Evolutionary conservation across 2,113 vertebrate genomes (phyloP).

Genomic region (Oryzias javanicus): DNA sequence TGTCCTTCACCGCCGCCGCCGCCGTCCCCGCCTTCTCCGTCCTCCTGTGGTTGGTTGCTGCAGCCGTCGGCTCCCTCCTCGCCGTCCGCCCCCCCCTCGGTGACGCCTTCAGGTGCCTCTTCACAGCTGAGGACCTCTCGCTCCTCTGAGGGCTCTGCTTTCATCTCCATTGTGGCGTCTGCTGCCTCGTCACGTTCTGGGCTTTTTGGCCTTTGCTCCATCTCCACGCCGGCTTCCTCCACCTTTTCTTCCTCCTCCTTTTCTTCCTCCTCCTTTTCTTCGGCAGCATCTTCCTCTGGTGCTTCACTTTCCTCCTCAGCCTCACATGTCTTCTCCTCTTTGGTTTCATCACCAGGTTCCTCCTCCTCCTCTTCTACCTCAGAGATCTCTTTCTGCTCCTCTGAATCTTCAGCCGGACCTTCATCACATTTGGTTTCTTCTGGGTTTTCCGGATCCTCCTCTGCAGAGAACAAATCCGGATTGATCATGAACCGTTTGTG

Average conservation of each 20-base stretch:
- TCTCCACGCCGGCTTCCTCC: slow-evolving; percentile 17
- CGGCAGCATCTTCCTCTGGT: slow-evolving; percentile 24
- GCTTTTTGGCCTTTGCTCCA: slow-evolving; percentile 25
- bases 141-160: slow-evolving; percentile 49
- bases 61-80: slow-evolving; percentile 19
- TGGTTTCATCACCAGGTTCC: background rate
- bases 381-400: background rate
- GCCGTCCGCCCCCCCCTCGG: slow-evolving; percentile 27
- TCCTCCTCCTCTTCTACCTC: slow-evolving; percentile 20
- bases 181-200: slow-evolving; percentile 38
- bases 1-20: slow-evolving; percentile 5
- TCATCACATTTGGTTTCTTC: slow-evolving; percentile 36
- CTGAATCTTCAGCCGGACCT: slow-evolving; percentile 2
- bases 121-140: slow-evolving; percentile 47
- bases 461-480: slow-evolving; percentile 38
- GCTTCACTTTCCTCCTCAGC: slow-evolving; percentile 9
- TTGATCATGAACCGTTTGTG: background rate
- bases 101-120: slow-evolving; percentile 26
- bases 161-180: slow-evolving; percentile 37
- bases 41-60: slow-evolving; percentile 5
- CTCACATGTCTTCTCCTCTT: slow-evolving; percentile 12
- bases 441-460: slow-evolving; percentile 18
- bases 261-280: slow-evolving; percentile 2
- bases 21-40: slow-evolving; percentile 17
- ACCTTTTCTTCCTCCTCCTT: slow-evolving; percentile 10